phyloP scores from a whole-genome alignment of 2,113 vertebrate genomes.

The Syrmaticus mikado region DNA sequence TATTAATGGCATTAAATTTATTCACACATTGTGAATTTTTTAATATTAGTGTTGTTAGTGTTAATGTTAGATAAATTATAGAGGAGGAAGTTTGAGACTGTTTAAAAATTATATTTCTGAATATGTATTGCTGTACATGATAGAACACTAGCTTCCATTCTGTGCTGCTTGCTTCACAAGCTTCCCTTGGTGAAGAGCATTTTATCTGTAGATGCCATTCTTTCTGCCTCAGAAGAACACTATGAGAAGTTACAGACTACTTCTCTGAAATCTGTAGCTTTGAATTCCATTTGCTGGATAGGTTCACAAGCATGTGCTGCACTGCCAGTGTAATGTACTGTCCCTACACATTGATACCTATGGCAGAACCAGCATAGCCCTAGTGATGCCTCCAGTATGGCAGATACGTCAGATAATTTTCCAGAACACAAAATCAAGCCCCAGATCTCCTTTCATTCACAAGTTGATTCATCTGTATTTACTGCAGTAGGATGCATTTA shows the following conservation, averaged over 20 bases:
- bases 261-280: background rate
- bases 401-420: background rate
- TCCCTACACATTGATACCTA: fast-evolving
- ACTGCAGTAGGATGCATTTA: background rate
- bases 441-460: background rate
- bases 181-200: background rate
- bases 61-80: background rate
- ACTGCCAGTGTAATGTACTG: background rate
- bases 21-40: background rate
- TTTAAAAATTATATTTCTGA: background rate
- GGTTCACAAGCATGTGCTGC: background rate
- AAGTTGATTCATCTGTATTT: background rate
- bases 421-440: background rate
- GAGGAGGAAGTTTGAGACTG: background rate
- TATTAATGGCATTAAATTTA: background rate
- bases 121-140: background rate
- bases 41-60: background rate
- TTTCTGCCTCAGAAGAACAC: background rate
- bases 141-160: background rate
- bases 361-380: background rate
- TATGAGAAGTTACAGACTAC: background rate
- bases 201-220: background rate
- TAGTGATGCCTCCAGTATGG: fast-evolving
- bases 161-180: background rate
- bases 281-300: background rate